phyloP scores from a whole-genome alignment of 2,888 invertebrate genomes.

The Erebia aethiops region DNA sequence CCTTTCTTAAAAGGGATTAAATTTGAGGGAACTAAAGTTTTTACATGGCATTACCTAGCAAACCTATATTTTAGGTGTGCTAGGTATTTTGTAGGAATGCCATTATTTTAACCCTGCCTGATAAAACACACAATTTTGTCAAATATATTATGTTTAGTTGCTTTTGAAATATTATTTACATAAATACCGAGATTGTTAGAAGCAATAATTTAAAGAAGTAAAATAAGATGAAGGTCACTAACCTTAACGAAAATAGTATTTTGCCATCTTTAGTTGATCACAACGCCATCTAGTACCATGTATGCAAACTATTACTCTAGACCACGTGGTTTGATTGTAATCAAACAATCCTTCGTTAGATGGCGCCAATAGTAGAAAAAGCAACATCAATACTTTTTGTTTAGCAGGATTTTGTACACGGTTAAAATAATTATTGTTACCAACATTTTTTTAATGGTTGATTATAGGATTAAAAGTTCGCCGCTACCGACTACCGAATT shows the following conservation, averaged over 20 bases:
- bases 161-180: too few relatives aligned
- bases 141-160: background rate
- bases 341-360: slow-evolving; percentile 45
- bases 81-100: background rate
- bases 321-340: slow-evolving; percentile 35
- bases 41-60: too few relatives aligned
- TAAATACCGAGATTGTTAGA: background rate
- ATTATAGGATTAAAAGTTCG: too few relatives aligned
- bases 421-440: too few relatives aligned
- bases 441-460: too few relatives aligned
- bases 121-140: background rate
- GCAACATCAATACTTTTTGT: background rate
- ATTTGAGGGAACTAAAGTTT: too few relatives aligned
- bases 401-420: background rate
- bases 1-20: too few relatives aligned
- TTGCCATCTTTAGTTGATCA: background rate
- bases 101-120: background rate
- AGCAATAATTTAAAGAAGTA: background rate
- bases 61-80: too few relatives aligned
- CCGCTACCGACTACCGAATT: too few relatives aligned
- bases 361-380: slow-evolving; percentile 49
- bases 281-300: slow-evolving; percentile 53
- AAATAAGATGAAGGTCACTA: slow-evolving; percentile 13
- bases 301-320: slow-evolving; percentile 36
- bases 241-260: slow-evolving; percentile 13